Evolutionary conservation across 2,888 invertebrate genomes (phyloP), one percentile per base, ranked within the genome.

Genomic region (Dolichopus griseipennis): DNA sequence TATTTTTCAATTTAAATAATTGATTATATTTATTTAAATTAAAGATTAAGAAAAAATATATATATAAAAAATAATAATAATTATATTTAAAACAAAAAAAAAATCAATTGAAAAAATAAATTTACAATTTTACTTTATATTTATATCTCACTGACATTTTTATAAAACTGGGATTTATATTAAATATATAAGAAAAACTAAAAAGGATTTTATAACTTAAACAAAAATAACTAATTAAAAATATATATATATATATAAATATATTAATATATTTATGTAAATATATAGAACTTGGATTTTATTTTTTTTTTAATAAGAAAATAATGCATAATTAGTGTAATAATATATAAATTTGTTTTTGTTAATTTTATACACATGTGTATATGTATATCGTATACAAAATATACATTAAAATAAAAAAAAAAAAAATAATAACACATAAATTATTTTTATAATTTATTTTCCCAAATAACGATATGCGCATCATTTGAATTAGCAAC

Each of bases 391-490:
- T 52, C 41, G 52, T 52, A 52, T 52, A 52, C 18, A 18, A 1
- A 34, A 37, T 37, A 27, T 52, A 52, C 52, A 52, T 52, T 52
- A 18, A 12, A 52, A 52, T 5, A 41, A 12, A 15, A 15, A 41
- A 41, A 9, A 41, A 9, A 41, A 4, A 41, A 41, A 12, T 2
- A 12, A 41, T 41, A 41, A 6, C 8, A 41, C 15, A 41, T 5
- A 41, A 41, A 6, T 27, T 27, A 5, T 27, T 33, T 41, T 87
- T 86, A 89, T 84, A 89, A 86, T 78, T 91, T 91, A 83, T 90
- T 88, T 81, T 95, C 95, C 94, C 95, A 95, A 66, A 95, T 86
- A 71, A 94, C 90, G 75, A 95, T 89, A 82, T 94, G 92, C 20
- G 95, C 93, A 84, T 93, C 92, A 76, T 87, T 91, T 71, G 89